Base-by-base conservation (phyloP, 2,113 vertebrate species). In the Ariopsis seemanni region DNA sequence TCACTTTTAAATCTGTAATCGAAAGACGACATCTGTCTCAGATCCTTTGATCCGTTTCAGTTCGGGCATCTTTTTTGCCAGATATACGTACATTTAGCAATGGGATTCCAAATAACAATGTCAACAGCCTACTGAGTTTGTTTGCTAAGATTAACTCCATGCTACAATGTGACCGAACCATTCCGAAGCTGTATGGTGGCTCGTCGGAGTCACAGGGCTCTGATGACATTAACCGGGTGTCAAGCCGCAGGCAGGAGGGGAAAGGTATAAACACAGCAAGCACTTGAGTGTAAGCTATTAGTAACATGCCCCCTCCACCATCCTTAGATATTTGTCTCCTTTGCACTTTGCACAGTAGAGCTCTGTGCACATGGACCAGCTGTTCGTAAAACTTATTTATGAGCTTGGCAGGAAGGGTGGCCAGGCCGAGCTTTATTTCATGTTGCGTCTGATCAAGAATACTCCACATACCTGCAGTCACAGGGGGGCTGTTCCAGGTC, bases 241-340 rank as follows among this genome's bases (percentile, higher is more conserved):
- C 86, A 82, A 82, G 82, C 87, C 85, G 52, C 83, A 82, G 85
- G 87, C 81, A 34, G 30, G 50, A 82, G 81, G 74, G 52, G 53
- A 80, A 65, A 85, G 87, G 87, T 91, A 89, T 30, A 60, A 85
- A 89, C 87, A 86, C 85, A 82, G 82, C 86, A 71, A 89, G 82
- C 83, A n/a, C 85, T 86, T 60, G 75, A 90, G 90, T 88, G 80
- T 69, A 82, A 89, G 82, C 86, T 87, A 87, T 91, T 91, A 91
- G 86, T 87, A 88, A 85, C 83, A 89, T 90, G 78, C 86, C 57
- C 34, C 77, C 53, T 90, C 81, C 77, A 86, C 27, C 80, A 67
- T 65, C 67, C 86, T 48, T 67, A 85, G 62, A 89, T 89, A 85
- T 69, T 89, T 90, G 52, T 90, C 91, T 87, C 87, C 85, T 91